Conservation (phyloP, 1,140 invertebrate genomes). For the Ostrea denselamellosa region DNA sequence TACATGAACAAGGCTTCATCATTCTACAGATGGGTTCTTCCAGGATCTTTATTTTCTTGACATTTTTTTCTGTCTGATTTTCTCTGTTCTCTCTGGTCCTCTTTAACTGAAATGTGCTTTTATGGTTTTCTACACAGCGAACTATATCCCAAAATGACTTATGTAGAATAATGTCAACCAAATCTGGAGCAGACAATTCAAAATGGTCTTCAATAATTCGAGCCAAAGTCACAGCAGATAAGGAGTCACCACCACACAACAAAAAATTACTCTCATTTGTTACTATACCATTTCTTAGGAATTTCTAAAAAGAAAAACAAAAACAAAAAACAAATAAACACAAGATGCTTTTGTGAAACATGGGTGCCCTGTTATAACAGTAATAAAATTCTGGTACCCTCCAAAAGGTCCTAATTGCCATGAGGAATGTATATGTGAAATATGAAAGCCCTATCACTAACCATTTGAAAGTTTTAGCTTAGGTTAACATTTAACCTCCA, state of each 20-base stretch:
- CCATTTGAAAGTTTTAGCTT: too few species aligned
- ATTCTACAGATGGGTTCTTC: neutral
- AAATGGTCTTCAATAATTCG: conserved; percentile 69
- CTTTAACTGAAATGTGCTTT: neutral
- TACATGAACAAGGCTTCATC: neutral
- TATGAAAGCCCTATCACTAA: too few species aligned
- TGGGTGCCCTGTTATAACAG: too few species aligned
- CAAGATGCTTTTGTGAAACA: too few species aligned
- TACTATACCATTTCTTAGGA: neutral
- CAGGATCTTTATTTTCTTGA: neutral
- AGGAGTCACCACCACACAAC: conserved; percentile 78
- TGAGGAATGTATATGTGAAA: too few species aligned
- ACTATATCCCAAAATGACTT: conserved; percentile 49
- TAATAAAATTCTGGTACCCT: too few species aligned
- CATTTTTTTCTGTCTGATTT: neutral
- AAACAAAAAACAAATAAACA: neutral
- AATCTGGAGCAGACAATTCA: conserved; percentile 56
- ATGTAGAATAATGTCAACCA: conserved; percentile 75
- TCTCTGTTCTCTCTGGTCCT: neutral
- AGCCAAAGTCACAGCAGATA: conserved; percentile 76
- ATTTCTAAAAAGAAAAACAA: neutral
- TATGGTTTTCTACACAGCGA: neutral
- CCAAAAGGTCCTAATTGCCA: too few species aligned
- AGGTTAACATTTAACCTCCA: too few species aligned
- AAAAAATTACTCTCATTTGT: conserved; percentile 70